Evolutionary conservation across 2,113 vertebrate genomes (phyloP).

Genomic region (Corythaixoides concolor): DNA sequence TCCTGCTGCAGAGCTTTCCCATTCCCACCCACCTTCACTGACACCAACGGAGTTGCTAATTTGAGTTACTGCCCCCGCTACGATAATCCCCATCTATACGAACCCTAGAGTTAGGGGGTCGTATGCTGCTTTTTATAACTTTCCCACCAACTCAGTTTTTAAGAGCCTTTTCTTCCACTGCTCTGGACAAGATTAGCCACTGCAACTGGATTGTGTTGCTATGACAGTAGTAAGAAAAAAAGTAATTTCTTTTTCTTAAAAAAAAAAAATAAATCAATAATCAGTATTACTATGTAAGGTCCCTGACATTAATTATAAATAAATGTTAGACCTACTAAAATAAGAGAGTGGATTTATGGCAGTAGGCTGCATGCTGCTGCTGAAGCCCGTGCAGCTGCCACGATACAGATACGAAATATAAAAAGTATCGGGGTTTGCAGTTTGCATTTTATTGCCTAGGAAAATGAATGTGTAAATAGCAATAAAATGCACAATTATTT

Average conservation of each 20-base stretch:
- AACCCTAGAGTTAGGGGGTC: not conserved
- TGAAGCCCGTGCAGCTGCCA: not conserved
- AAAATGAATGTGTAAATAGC: conserved; percentile 58
- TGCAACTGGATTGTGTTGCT: not conserved
- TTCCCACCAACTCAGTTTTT: not conserved
- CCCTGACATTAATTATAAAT: conserved; percentile 61
- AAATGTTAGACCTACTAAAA: conserved; percentile 42
- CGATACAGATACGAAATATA: not conserved
- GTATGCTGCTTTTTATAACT: not conserved
- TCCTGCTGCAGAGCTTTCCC: not conserved
- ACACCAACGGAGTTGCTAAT: not conserved
- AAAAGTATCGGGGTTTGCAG: conserved; percentile 1
- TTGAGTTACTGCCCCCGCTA: not conserved
- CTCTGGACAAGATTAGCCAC: not conserved
- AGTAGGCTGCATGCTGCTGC: not conserved
- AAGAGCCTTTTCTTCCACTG: not conserved
- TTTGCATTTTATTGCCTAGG: conserved; percentile 41
- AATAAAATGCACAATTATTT: conserved; percentile 66
- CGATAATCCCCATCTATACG: not conserved
- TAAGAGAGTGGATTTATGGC: conserved; percentile 9
- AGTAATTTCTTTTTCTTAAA: not conserved
- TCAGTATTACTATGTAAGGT: conserved; percentile 20
- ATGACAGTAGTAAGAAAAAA: not conserved
- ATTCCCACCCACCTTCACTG: fast-evolving
- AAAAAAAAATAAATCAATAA: not conserved